phyloP scores from a whole-genome alignment of 2,113 vertebrate genomes.

The Noturus placidus region DNA sequence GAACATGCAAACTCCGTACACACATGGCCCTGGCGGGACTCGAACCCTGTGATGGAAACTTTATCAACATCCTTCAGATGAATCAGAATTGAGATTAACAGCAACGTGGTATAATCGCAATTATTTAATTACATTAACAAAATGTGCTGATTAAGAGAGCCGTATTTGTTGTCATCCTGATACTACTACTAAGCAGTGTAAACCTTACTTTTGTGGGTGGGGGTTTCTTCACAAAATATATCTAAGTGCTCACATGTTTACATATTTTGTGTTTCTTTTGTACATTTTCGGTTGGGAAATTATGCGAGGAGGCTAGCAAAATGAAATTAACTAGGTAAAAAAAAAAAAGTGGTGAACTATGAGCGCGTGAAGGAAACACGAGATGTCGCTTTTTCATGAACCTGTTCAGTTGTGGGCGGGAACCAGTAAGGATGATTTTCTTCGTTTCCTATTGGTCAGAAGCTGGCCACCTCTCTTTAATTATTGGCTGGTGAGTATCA shows the following conservation, averaged over 20 bases:
- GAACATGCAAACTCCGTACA: no score
- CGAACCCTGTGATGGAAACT: not conserved
- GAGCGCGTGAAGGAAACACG: not conserved
- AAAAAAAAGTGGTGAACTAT: not conserved
- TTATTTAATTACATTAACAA: not conserved
- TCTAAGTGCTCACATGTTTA: not conserved
- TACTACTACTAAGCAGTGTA: not conserved
- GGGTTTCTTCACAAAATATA: not conserved
- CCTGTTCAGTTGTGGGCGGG: not conserved
- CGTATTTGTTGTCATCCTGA: not conserved
- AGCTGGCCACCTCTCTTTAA: not conserved
- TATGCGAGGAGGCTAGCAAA: not conserved
- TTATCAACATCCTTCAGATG: not conserved
- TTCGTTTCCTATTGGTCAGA: slow-evolving; percentile 26
- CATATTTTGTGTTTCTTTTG: not conserved
- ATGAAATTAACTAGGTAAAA: not conserved
- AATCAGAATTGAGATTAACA: not conserved
- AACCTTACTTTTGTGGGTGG: not conserved
- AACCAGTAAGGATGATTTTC: not conserved
- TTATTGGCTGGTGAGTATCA: not conserved
- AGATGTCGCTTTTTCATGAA: not conserved
- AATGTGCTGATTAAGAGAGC: not conserved
- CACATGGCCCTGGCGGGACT: no score
- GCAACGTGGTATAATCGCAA: not conserved
- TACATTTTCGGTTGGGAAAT: not conserved